Conservation (phyloP, 2,113 vertebrate genomes). For the Charadrius vociferus region DNA sequence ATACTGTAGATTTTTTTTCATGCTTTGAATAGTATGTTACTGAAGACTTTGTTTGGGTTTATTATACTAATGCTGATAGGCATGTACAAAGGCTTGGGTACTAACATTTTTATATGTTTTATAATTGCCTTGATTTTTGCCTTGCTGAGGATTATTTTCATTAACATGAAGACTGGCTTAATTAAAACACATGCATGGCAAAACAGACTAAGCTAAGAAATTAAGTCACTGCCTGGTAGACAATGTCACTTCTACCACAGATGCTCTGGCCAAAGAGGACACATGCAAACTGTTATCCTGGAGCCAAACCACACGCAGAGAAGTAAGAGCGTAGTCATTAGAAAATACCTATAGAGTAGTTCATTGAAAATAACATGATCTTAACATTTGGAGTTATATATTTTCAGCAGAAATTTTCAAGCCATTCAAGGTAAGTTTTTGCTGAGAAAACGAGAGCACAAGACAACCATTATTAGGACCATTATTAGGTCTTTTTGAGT, state of each 20-base stretch:
- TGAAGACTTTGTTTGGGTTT: neutral
- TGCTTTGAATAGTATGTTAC: neutral
- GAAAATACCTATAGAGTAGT: neutral
- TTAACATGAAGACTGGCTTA: neutral
- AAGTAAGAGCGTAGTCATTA: neutral
- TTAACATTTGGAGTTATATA: neutral
- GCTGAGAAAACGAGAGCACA: neutral
- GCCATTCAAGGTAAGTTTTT: neutral
- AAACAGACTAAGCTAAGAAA: neutral
- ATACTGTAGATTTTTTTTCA: neutral
- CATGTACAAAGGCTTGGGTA: neutral
- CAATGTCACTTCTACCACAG: neutral
- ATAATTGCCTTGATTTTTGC: neutral
- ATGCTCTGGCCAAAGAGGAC: neutral
- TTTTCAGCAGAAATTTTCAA: neutral
- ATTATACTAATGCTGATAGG: neutral
- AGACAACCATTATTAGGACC: too few relatives aligned
- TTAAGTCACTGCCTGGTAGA: neutral
- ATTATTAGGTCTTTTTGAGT: neutral
- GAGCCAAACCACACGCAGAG: neutral
- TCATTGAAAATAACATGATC: neutral
- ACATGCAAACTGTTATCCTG: neutral
- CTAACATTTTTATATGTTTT: neutral
- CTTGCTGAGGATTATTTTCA: neutral
- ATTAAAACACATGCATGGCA: neutral